Percentiles rank a stretch among this genome's conserved stretches.
phyloP scores from a whole-genome alignment of 2,113 vertebrate genomes.

The Percina caprodes region DNA sequence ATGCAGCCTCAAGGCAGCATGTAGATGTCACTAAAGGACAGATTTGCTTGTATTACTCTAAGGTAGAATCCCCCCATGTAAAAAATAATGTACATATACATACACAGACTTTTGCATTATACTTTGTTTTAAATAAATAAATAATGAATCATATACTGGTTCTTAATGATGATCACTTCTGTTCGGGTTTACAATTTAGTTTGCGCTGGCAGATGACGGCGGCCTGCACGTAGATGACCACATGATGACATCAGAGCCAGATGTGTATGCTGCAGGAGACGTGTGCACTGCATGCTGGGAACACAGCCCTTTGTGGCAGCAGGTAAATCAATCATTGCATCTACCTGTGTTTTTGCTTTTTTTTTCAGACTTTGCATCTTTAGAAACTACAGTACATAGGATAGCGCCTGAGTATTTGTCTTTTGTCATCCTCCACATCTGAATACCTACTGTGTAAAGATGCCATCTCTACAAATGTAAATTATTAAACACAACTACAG shows the following conservation, averaged over 20 bases:
- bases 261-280: slow-evolving; percentile 93
- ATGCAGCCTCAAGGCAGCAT: not conserved
- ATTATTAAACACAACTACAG: not conserved
- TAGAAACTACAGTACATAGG: not conserved
- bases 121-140: not conserved
- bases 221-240: slow-evolving; percentile 90
- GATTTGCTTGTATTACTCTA: not conserved
- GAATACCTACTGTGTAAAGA: not conserved
- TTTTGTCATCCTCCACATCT: not conserved
- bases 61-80: not conserved
- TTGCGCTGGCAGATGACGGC: slow-evolving; percentile 88
- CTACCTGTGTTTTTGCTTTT: not conserved
- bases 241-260: slow-evolving; percentile 90
- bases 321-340: slow-evolving; percentile 80
- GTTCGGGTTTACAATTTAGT: slow-evolving; percentile 75
- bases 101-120: not conserved
- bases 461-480: not conserved
- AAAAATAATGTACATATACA: not conserved
- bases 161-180: not conserved
- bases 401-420: not conserved
- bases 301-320: slow-evolving; percentile 91
- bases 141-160: not conserved
- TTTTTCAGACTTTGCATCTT: not conserved
- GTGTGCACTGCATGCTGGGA: slow-evolving; percentile 92
- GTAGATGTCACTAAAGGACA: slow-evolving; percentile 31